Base-by-base conservation (phyloP, 2,797 vertebrate species). In the Petrocephalus sullivani region DNA sequence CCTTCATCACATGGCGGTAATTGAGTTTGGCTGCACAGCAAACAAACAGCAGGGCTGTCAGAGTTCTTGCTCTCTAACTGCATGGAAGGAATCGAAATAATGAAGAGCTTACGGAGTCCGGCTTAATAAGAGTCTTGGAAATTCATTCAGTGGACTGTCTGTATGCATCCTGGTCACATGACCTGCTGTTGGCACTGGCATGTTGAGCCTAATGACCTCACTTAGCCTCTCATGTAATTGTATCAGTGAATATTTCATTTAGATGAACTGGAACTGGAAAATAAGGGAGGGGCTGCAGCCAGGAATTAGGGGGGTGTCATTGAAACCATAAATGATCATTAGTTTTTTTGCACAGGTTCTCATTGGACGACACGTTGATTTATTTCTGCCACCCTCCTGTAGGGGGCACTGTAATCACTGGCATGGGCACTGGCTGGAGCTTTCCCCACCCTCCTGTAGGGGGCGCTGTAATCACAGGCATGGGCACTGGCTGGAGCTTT, bases 391-490 rank as follows among this genome's bases (percentile, higher is more conserved):
- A 58, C 14, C 7, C 14, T 86, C 85, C 85, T 41, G 56, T 33
- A 86, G 85, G 60, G 85, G 85, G 53, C 56, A 19, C 84, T 58
- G 12, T 86, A 19, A 58, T 56, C 84, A 60, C 54, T 60, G 56
- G 14, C 84, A 86, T 57, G 56, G 21, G 28, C 28, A 5, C 12
- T 71, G 64, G 64, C 28, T 28, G 28, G 28, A 28, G 28, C 28
- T 28, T 28, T 28, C 28, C 28, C 28, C 28, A 28, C 1, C 28
- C 28, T 28, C 28, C 28, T 28, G 28, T 28, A 28, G 28, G 28
- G 28, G 28, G 28, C 28, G 1, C 41, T 46, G 41, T 46, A 46
- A 46, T 46, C 41, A 46, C 41, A 46, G 41, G 41, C 41, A 46
- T 46, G 41, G 41, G 41, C 41, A 1, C 4, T 46, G 41, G 41